These are phyloP conservation scores for Oxyura jamaicensis DNA, from an alignment of 2,113 vertebrate genomes.

Conservation along the genomic window DNA sequence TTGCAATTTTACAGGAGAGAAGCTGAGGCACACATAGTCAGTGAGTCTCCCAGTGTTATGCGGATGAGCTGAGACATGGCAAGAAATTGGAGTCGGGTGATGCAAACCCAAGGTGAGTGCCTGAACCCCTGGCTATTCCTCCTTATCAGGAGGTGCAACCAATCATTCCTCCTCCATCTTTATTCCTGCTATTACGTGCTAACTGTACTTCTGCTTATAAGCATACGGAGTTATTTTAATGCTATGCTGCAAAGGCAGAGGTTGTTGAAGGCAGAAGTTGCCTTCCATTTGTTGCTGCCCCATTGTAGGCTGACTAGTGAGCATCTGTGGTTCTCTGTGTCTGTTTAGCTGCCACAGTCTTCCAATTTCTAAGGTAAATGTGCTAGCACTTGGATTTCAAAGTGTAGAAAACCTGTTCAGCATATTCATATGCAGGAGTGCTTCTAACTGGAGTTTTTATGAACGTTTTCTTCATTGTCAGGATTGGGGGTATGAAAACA, in stretches of 20 bases:
- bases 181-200: not conserved
- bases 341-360: not conserved
- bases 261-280: not conserved
- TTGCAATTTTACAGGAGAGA: not conserved
- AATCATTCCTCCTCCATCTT: not conserved
- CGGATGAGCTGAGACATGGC: not conserved
- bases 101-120: not conserved
- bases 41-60: rapidly evolving
- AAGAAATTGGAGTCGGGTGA: not conserved
- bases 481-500: not conserved
- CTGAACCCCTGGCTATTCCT: not conserved
- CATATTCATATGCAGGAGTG: not conserved
- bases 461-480: not conserved
- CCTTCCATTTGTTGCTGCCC: not conserved
- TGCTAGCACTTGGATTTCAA: not conserved
- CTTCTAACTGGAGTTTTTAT: not conserved
- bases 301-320: not conserved
- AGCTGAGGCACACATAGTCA: not conserved
- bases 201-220: not conserved
- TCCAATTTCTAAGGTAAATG: not conserved
- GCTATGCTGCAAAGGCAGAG: not conserved
- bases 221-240: not conserved
- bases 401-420: not conserved
- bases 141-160: not conserved
- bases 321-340: not conserved